Evolutionary conservation across 1,140 invertebrate species (phyloP), one percentile per base, ranked within the genome.

Genomic region (Brachionus asplanchnoidis): DNA sequence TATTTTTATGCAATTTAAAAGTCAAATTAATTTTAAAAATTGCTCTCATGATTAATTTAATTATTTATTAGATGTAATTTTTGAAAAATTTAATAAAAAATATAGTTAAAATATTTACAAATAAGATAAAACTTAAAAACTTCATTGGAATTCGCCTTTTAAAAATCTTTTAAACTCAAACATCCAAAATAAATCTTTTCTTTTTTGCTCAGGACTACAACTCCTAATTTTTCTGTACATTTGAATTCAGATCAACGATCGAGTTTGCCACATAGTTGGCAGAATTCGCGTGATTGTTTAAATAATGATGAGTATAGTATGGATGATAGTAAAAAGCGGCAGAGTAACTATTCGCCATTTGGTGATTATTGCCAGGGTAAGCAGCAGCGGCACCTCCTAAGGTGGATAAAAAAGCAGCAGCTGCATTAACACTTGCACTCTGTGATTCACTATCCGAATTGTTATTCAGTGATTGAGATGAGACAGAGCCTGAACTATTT

Each of bases 281-380:
- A 8, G 36, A 9, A 73, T 44, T 73, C 8, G 68, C 17, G 17
- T 73, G 68, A 42, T 73, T 73, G 36, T 73, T 73, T 42, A 73
- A 73, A 46, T 77, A 77, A 50, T 77, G 73, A 12, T 77, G 73
- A 1, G 73, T 77, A 53, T 77, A 77, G 14, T 77, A 77, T 0
- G 73, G 73, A 50, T 77, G 73, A 77, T 77, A 77, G 42, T 77
- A 77, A 20, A 77, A 36, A 26, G 73, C 73, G 12, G 73, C 73
- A 26, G 73, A 77, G 46, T 77, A 77, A 23, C 73, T 26, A 77
- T 77, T 77, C 3, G 42, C n/a, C 32, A 77, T 26, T 26, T 23
- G 44, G 9, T 46, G 73, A 77, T 28, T 77, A 50, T 77, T 77
- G 9, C 42, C 44, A 3, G 73, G 32, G 26, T 73, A 73, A 12